These are phyloP conservation scores for Drosophila setifemur DNA, from an alignment of 1,140 invertebrate species.

Conservation along the genomic window DNA sequence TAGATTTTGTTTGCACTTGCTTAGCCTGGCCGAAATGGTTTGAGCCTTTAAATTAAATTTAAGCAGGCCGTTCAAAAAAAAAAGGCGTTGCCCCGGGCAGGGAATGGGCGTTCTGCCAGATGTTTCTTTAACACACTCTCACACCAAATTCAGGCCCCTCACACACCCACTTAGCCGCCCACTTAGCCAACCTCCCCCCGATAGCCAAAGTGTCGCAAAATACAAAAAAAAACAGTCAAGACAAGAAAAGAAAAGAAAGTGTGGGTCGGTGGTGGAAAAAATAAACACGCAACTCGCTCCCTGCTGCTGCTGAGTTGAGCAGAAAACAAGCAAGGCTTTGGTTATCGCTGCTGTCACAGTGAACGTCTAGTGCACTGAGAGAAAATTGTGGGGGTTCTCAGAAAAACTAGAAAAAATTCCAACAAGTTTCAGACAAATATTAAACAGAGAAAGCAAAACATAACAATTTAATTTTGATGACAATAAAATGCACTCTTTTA, in stretches of 20 bases:
- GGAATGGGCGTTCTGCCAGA: conserved; percentile 44
- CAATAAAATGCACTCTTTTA: too few species aligned
- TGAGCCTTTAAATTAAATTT: conserved; percentile 60
- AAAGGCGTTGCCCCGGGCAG: conserved; percentile 40
- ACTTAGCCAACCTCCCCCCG: conserved; percentile 8
- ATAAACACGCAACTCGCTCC: conserved; percentile 71
- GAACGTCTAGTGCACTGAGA: conserved; percentile 41
- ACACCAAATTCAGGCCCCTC: conserved; percentile 6
- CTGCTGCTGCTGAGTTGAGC: conserved; percentile 42
- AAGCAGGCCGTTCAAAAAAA: conserved; percentile 13
- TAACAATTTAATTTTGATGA: too few species aligned
- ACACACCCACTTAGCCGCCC: not conserved
- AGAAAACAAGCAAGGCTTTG: conserved; percentile 59
- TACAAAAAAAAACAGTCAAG: too few species aligned
- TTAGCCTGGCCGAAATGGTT: not conserved
- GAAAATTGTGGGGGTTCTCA: conserved; percentile 7
- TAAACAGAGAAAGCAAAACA: too few species aligned
- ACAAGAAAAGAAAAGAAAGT: conserved; percentile 8
- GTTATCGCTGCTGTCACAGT: conserved; percentile 66
- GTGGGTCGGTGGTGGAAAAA: conserved; percentile 51
- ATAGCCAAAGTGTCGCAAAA: conserved; percentile 56
- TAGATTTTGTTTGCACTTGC: conserved; percentile 41
- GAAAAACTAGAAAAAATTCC: too few species aligned
- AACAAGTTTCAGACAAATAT: too few species aligned
- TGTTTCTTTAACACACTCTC: conserved; percentile 66